Conservation (phyloP, 2,888 invertebrate genomes). For the Troides helena region DNA sequence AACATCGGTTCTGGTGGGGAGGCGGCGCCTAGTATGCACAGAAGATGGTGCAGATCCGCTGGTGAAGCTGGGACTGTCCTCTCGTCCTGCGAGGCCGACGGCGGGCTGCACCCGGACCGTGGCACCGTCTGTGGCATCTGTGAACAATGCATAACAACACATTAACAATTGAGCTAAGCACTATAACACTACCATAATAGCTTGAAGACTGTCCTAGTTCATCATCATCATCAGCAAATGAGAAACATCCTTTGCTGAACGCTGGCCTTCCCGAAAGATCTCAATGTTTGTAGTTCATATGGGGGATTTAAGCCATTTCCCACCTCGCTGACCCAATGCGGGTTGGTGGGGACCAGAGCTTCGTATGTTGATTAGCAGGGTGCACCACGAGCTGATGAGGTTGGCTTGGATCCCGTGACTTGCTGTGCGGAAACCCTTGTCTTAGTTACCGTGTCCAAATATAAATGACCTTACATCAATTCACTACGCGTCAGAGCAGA, state of each 20-base stretch:
- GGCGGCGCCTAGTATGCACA: slow-evolving; percentile 73
- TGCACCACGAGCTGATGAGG: too few species aligned
- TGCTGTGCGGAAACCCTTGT: background rate
- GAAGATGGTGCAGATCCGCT: slow-evolving; percentile 71
- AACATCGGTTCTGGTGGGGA: slow-evolving; percentile 75
- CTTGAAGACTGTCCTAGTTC: too few species aligned
- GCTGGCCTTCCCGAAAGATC: too few species aligned
- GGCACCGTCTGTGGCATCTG: slow-evolving; percentile 93
- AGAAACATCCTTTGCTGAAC: too few species aligned
- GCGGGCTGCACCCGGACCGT: slow-evolving; percentile 87
- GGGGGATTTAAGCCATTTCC: too few species aligned
- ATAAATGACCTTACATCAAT: slow-evolving; percentile 2
- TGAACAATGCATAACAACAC: slow-evolving; percentile 45
- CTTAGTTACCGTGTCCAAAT: background rate
- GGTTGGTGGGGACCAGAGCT: too few species aligned
- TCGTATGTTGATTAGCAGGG: too few species aligned
- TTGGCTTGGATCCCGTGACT: too few species aligned
- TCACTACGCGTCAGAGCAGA: slow-evolving; percentile 5
- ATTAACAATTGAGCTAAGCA: background rate
- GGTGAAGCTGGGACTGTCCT: slow-evolving; percentile 80
- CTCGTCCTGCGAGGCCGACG: slow-evolving; percentile 87
- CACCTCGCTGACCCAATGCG: too few species aligned
- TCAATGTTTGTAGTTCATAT: too few species aligned
- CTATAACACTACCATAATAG: background rate
- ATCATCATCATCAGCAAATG: too few species aligned